phyloP scores from a whole-genome alignment of 2,888 invertebrate species.

The Orthonychiurus folsomi region DNA sequence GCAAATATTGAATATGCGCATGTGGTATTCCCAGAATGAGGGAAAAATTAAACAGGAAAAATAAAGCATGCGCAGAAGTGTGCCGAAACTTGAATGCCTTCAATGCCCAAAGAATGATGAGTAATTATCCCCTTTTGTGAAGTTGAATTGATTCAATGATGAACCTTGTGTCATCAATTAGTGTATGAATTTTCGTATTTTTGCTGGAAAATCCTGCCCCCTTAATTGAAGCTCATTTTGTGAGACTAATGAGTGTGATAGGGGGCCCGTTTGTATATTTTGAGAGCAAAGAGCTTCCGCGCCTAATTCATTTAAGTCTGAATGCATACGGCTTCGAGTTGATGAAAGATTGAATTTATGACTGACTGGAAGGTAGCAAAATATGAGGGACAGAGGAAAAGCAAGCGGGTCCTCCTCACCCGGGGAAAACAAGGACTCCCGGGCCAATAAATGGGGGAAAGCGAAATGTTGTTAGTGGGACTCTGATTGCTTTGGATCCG shows the following conservation, averaged over 20 bases:
- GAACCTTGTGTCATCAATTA: constrained; percentile 8
- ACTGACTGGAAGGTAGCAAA: background rate
- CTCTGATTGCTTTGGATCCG: background rate
- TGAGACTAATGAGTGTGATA: constrained; percentile 20
- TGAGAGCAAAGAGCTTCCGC: background rate
- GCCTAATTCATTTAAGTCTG: background rate
- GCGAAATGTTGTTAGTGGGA: constrained; percentile 10
- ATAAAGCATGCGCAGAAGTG: no score
- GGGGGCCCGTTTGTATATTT: constrained; percentile 12
- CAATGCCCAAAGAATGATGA: background rate
- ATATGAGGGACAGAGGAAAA: background rate
- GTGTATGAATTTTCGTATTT: background rate
- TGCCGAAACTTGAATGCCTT: no score
- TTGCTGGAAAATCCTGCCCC: constrained; percentile 7
- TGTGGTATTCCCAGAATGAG: no score
- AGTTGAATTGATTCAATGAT: background rate
- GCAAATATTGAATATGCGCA: no score
- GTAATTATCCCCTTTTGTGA: no score
- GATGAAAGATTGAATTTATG: background rate
- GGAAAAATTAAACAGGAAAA: no score
- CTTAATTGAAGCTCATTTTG: constrained; percentile 18
- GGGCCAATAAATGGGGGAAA: background rate
- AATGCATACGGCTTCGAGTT: no score
- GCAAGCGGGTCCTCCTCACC: background rate
- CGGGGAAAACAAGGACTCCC: background rate